Evolutionary conservation across 2,888 invertebrate species (phyloP).

Genomic region (Hedya salicella): DNA sequence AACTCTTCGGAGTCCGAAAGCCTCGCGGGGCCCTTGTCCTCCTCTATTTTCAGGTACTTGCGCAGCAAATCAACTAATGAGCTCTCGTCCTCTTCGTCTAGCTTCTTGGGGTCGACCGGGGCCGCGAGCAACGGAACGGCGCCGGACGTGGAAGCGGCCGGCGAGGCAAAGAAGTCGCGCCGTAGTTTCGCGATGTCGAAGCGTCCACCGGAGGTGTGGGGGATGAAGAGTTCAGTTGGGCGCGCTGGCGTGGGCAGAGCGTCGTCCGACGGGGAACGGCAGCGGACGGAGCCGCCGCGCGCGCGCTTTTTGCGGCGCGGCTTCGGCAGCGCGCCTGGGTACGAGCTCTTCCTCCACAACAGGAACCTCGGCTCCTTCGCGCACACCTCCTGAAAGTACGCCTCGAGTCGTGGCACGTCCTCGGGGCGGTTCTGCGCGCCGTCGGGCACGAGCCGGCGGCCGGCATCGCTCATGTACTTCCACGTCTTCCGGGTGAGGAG

Average conservation of each 20-base stretch:
- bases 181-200: constrained; percentile 89
- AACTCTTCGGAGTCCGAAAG: constrained; percentile 86
- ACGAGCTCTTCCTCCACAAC: constrained; percentile 93
- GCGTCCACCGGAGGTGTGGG: constrained; percentile 86
- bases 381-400: constrained; percentile 93
- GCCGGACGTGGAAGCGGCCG: constrained; percentile 58
- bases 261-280: constrained; percentile 88
- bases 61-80: constrained; percentile 87
- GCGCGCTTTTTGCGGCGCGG: constrained; percentile 83
- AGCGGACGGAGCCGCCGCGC: constrained; percentile 88
- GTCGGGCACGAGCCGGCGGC: constrained; percentile 93
- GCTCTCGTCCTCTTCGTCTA: constrained; percentile 78
- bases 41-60: constrained; percentile 86
- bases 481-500: constrained; percentile 94
- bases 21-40: constrained; percentile 77
- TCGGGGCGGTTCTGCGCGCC: constrained; percentile 89
- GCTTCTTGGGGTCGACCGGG: constrained; percentile 56
- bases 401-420: constrained; percentile 92
- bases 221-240: constrained; percentile 77
- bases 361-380: constrained; percentile 91
- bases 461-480: constrained; percentile 97
- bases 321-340: constrained; percentile 89
- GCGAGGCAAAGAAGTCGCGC: constrained; percentile 87
- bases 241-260: constrained; percentile 76
- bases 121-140: constrained; percentile 73